These are phyloP conservation scores for Eupithecia dodoneata DNA, from an alignment of 2,888 invertebrate species.

Conservation along the genomic window DNA sequence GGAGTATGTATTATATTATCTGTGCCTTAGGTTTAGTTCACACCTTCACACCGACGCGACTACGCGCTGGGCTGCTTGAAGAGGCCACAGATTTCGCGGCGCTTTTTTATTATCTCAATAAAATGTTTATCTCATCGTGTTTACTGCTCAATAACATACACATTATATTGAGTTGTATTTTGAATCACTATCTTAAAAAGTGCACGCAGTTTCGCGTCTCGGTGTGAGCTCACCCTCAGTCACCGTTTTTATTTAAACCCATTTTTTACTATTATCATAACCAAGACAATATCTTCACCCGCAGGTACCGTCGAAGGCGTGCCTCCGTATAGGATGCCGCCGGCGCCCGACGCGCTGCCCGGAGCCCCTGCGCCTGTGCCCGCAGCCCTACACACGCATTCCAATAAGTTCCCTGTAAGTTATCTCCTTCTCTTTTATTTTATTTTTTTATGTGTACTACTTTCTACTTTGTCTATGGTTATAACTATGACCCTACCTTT, in stretches of 20 bases:
- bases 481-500: not conserved
- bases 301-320: conserved; percentile 71
- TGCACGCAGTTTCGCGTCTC: too few relatives aligned
- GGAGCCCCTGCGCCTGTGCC: conserved; percentile 78
- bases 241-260: not conserved
- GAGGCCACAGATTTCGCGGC: too few relatives aligned
- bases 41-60: too few relatives aligned
- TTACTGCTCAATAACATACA: too few relatives aligned
- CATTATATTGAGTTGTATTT: too few relatives aligned
- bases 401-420: conserved; percentile 91
- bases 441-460: not conserved
- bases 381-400: conserved; percentile 88
- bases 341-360: conserved; percentile 85
- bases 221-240: not conserved
- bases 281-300: conserved; percentile 9
- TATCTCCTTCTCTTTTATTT: not conserved
- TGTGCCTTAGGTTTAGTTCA: too few relatives aligned
- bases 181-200: too few relatives aligned
- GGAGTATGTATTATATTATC: too few relatives aligned
- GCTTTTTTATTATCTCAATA: too few relatives aligned
- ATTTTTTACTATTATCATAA: not conserved
- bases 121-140: too few relatives aligned
- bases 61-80: too few relatives aligned
- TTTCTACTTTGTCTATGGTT: not conserved
- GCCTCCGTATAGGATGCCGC: conserved; percentile 88